Evolutionary conservation across 1,140 invertebrate species (phyloP), one percentile per base, ranked within the genome.

Genomic region (Scylla paramamosain): DNA sequence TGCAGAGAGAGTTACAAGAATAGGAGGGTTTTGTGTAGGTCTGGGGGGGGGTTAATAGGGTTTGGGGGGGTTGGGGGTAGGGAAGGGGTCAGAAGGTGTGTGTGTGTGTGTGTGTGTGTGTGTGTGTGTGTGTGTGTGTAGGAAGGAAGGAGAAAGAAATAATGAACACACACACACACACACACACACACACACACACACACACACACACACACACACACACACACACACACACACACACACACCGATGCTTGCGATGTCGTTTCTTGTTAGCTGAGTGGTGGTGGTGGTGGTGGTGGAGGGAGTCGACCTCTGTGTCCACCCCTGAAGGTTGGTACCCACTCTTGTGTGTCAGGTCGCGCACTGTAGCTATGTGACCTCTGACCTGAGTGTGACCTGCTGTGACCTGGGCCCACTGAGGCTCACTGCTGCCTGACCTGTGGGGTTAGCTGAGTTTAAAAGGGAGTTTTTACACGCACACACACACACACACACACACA

Each of bases 11-110:
- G 87, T 4, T 25, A 12, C 14, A 4, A 25, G 45, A 28, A 39
- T 28, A 46, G 20, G 46, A 14, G 20, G n/a, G n/a, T n/a, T n/a
- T n/a, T n/a, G n/a, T n/a, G n/a, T n/a, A 31, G 98, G 98, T 96
- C 98, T 96, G 67, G n/a, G 90, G 29, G 94, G 82, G 39, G 39
- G 39, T 39, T 39, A 39, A 39, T n/a, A n/a, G n/a, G 39, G 1
- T 39, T 39, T 39, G 1, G 39, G 39, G 20, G 52, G 0, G 52
- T 16, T 6, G 48, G 59, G 20, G 8, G 59, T 67, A 16, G 20
- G 8, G 20, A 67, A 16, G 59, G 59, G 20, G 59, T 20, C 3
- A 67, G 8, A 25, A 67, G 59, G 59, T 10, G 20, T 10, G 59
- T 6, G 59, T 67, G 59, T 67, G 59, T 67, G 59, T 14, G 59